These are phyloP conservation scores for Guaruba guarouba DNA, from an alignment of 2,113 vertebrate genomes.

Conservation along the genomic window DNA sequence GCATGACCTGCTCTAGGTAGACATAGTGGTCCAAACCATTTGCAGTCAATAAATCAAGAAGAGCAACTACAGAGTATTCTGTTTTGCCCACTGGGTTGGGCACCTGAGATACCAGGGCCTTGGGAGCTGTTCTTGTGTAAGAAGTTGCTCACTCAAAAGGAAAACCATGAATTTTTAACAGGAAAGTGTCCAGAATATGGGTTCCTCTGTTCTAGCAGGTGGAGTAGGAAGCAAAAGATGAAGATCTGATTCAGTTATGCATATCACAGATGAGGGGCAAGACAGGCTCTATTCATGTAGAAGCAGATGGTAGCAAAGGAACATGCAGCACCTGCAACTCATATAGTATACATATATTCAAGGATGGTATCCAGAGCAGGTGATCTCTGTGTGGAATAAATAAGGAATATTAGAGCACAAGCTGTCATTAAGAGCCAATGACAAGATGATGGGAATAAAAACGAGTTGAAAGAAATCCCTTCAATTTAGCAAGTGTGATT, in stretches of 20 bases:
- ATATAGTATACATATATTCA: background rate
- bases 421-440: background rate
- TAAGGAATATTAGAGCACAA: background rate
- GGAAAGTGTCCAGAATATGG: background rate
- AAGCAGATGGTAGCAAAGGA: background rate
- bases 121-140: background rate
- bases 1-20: background rate
- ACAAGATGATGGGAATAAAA: background rate
- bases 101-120: background rate
- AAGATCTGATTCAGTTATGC: background rate
- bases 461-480: background rate
- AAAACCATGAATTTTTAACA: background rate
- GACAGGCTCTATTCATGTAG: background rate
- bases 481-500: background rate
- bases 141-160: background rate
- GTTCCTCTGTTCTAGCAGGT: background rate
- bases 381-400: background rate
- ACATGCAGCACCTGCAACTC: background rate
- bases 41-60: background rate
- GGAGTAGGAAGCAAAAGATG: background rate
- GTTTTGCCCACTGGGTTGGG: background rate
- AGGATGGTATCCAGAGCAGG: background rate
- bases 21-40: background rate
- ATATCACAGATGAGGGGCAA: background rate
- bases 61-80: background rate